These are phyloP conservation scores for Otus sunia DNA, from an alignment of 2,113 vertebrate genomes.

Conservation along the genomic window DNA sequence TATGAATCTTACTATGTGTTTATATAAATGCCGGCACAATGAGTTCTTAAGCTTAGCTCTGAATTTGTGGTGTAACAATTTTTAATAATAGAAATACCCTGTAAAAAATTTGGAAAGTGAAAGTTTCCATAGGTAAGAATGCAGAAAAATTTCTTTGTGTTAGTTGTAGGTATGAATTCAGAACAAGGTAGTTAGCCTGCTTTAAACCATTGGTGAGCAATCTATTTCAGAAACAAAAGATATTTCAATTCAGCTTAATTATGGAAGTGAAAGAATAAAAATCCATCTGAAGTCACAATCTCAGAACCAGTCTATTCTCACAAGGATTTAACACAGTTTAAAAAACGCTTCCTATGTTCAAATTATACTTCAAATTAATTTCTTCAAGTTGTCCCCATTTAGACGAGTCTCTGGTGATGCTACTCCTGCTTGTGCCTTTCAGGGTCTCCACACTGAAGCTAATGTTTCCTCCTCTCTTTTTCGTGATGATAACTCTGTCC, in stretches of 20 bases:
- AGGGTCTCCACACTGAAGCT: neutral
- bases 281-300: neutral
- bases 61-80: neutral
- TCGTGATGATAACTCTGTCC: neutral
- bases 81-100: neutral
- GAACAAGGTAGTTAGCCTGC: neutral
- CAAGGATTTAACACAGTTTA: neutral
- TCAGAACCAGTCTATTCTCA: neutral
- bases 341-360: neutral
- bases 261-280: neutral
- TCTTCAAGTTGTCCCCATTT: neutral
- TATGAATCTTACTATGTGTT: neutral
- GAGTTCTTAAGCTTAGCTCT: neutral
- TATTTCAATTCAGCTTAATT: neutral
- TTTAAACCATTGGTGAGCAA: neutral
- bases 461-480: neutral
- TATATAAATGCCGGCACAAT: neutral
- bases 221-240: neutral
- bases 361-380: neutral
- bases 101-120: neutral
- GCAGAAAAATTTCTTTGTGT: neutral
- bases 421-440: neutral
- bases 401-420: neutral
- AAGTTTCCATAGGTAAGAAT: neutral
- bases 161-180: neutral